Percentiles rank a stretch among this genome's conserved stretches.
phyloP scores from a whole-genome alignment of 64 coral and sea anemone species.

The Porites australiensis region DNA sequence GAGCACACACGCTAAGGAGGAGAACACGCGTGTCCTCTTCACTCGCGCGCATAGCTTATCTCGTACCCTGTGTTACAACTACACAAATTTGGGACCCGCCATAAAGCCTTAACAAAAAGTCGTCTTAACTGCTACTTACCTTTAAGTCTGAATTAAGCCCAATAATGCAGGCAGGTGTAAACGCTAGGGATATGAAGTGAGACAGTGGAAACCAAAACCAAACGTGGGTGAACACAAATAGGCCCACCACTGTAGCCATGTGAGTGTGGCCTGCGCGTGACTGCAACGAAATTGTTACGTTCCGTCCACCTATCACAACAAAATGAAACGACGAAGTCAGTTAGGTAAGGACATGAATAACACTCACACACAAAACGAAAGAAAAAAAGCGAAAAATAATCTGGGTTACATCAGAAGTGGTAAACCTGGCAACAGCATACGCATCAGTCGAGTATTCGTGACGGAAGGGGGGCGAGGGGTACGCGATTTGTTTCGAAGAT shows the following conservation, averaged over 20 bases:
- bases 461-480: too few relatives aligned
- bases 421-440: too few relatives aligned
- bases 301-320: conserved; percentile 82
- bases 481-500: too few relatives aligned
- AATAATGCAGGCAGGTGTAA: conserved; percentile 72
- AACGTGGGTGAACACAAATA: conserved; percentile 94
- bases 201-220: conserved; percentile 99
- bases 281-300: conserved; percentile 95
- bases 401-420: too few relatives aligned
- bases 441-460: too few relatives aligned
- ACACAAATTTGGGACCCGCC: too few relatives aligned
- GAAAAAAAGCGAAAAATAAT: too few relatives aligned
- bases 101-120: not conserved
- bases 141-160: not conserved
- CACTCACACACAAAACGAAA: too few relatives aligned
- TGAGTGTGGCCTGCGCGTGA: conserved; percentile 98
- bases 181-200: conserved; percentile 92
- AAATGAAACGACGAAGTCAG: not conserved
- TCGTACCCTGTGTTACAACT: too few relatives aligned
- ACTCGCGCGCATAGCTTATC: too few relatives aligned
- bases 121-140: not conserved
- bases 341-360: not conserved
- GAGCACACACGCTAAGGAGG: too few relatives aligned
- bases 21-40: too few relatives aligned
- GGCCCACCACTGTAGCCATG: conserved; percentile 93